A percentile compares a stretch with the other conserved stretches of the same genome.
Evolutionary conservation across 2,113 vertebrate genomes (phyloP).

Genomic region (Noctilio leporinus): DNA sequence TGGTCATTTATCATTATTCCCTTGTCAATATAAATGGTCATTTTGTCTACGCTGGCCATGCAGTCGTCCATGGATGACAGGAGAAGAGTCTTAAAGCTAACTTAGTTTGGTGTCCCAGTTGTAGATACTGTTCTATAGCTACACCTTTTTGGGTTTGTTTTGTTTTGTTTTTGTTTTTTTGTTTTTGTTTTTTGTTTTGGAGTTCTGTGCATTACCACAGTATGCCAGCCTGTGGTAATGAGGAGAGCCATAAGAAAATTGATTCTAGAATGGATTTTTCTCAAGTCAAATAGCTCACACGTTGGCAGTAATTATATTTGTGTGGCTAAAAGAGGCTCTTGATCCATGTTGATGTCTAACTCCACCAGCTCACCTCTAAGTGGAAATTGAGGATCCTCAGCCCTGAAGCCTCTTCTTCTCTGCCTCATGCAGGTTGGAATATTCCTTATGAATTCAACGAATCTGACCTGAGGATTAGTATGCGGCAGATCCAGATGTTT

Average conservation of each 20-base stretch:
- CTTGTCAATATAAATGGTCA: not conserved
- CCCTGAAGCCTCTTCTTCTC: not conserved
- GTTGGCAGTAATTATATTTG: constrained; percentile 37
- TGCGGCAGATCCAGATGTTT: constrained; percentile 94
- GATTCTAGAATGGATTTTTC: constrained; percentile 23
- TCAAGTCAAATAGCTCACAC: not conserved
- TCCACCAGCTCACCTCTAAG: not conserved
- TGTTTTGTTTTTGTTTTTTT: no score
- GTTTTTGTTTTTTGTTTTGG: constrained; percentile 36
- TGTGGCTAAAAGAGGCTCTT: constrained; percentile 14
- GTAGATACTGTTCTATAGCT: not conserved
- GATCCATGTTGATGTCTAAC: not conserved
- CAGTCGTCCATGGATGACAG: not conserved
- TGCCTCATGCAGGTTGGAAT: constrained; percentile 87
- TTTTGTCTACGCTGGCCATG: not conserved
- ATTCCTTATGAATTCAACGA: constrained; percentile 96
- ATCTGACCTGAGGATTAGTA: constrained; percentile 92
- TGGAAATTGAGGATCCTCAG: not conserved
- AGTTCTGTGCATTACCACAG: not conserved
- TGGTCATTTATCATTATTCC: not conserved
- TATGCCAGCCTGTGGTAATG: not conserved
- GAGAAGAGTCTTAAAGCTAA: not conserved
- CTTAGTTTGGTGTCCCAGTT: not conserved
- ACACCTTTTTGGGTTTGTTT: not conserved
- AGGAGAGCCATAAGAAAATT: not conserved